A percentile compares a stretch with the other conserved stretches of the same genome.
These are phyloP conservation scores for Agapostemon virescens DNA, from an alignment of 2,888 invertebrate genomes.

Conservation along the genomic window DNA sequence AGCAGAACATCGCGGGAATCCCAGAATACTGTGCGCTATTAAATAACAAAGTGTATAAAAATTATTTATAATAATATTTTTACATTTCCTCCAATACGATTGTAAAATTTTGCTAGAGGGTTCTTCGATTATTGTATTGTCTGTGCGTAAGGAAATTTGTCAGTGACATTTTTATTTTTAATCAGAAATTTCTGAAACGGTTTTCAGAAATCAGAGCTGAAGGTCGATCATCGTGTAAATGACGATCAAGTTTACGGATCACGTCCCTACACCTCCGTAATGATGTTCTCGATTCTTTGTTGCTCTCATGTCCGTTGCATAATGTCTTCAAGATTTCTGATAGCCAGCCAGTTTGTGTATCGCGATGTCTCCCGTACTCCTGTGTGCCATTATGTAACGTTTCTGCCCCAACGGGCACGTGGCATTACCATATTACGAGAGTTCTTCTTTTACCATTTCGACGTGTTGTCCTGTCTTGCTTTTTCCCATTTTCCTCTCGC, in stretches of 20 bases:
- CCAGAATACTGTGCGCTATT: neutral
- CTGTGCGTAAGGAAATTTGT: no score
- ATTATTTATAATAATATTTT: no score
- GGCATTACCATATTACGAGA: slow-evolving; percentile 71
- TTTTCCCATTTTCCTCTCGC: slow-evolving; percentile 17
- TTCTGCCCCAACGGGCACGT: slow-evolving; percentile 62
- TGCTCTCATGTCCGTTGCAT: slow-evolving; percentile 64
- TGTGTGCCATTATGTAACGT: slow-evolving; percentile 63
- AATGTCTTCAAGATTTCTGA: slow-evolving; percentile 67
- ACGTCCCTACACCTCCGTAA: slow-evolving; percentile 36
- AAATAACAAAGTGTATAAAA: neutral
- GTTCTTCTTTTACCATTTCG: slow-evolving; percentile 38
- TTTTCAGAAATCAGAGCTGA: neutral
- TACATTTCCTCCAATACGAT: no score
- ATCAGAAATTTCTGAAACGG: neutral
- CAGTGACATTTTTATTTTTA: no score
- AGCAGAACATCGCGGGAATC: neutral
- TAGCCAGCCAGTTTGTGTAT: slow-evolving; percentile 66
- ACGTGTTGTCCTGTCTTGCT: neutral
- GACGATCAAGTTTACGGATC: slow-evolving; percentile 42
- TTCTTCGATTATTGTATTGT: no score
- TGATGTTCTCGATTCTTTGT: slow-evolving; percentile 61
- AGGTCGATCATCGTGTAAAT: slow-evolving; percentile 17
- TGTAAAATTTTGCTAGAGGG: no score
- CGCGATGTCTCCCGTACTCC: slow-evolving; percentile 64